Conservation (phyloP, 2,797 vertebrate genomes). For the Mus spretus region DNA sequence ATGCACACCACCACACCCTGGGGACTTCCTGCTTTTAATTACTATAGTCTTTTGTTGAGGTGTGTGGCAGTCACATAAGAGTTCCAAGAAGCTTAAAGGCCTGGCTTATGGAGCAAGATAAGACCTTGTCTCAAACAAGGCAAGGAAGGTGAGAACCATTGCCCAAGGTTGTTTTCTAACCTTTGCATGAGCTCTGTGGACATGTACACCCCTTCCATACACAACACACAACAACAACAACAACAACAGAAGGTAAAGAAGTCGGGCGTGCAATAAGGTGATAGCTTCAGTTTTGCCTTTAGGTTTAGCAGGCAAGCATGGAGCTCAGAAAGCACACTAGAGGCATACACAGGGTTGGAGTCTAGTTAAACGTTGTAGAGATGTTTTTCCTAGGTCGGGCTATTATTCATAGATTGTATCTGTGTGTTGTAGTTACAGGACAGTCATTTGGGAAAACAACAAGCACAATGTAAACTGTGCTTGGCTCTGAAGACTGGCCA, state of each 20-base stretch:
- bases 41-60: neutral
- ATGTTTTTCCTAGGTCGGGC: neutral
- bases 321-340: slow-evolving; percentile 1
- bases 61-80: neutral
- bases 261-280: neutral
- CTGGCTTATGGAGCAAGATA: neutral
- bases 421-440: slow-evolving; percentile 18
- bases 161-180: neutral
- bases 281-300: neutral
- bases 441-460: neutral
- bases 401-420: slow-evolving; percentile 46
- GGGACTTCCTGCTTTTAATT: too few relatives aligned
- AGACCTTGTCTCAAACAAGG: neutral
- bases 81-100: neutral
- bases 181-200: neutral
- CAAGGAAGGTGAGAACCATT: neutral
- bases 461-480: neutral
- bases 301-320: neutral
- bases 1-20: too few relatives aligned
- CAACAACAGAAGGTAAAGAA: neutral
- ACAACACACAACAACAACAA: neutral
- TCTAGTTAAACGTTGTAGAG: slow-evolving; percentile 2
- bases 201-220: neutral
- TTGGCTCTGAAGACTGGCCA: neutral
- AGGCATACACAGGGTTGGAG: neutral